Conservation (phyloP, 2,888 invertebrate genomes). For the Hoplodrina ambigua region DNA sequence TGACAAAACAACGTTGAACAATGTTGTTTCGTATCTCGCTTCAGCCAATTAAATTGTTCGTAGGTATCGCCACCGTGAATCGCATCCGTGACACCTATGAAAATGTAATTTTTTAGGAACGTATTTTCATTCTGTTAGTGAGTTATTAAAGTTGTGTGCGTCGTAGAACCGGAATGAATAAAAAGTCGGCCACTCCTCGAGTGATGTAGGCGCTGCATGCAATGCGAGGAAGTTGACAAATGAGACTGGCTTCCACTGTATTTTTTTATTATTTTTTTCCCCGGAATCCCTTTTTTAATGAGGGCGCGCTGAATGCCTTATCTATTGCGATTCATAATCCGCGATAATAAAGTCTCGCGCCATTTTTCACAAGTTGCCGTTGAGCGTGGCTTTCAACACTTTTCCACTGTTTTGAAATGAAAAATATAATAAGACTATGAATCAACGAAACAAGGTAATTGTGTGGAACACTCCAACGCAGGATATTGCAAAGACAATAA, state of each 20-base stretch:
- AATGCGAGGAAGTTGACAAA: slow-evolving; percentile 83
- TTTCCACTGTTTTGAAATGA: slow-evolving; percentile 62
- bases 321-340: slow-evolving; percentile 80
- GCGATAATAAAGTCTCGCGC: slow-evolving; percentile 71
- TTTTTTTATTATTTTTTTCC: slow-evolving; percentile 72
- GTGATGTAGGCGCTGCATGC: slow-evolving; percentile 78
- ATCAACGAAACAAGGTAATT: slow-evolving; percentile 58
- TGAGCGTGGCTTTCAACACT: slow-evolving; percentile 65
- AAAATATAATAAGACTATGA: slow-evolving; percentile 61
- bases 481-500: slow-evolving; percentile 61
- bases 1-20: slow-evolving; percentile 48
- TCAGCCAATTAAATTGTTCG: slow-evolving; percentile 32
- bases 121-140: slow-evolving; percentile 75
- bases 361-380: slow-evolving; percentile 70
- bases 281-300: slow-evolving; percentile 77
- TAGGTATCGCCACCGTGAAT: slow-evolving; percentile 19
- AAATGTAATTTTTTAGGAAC: slow-evolving; percentile 70
- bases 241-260: slow-evolving; percentile 78
- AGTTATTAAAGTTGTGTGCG: slow-evolving; percentile 79
- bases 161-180: slow-evolving; percentile 76
- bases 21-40: slow-evolving; percentile 18
- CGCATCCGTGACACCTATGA: slow-evolving; percentile 65
- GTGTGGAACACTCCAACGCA: slow-evolving; percentile 51
- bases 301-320: slow-evolving; percentile 81
- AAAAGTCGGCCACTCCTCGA: slow-evolving; percentile 80